These are phyloP conservation scores for Nemurella pictetii DNA, from an alignment of 2,888 invertebrate genomes.

Conservation along the genomic window DNA sequence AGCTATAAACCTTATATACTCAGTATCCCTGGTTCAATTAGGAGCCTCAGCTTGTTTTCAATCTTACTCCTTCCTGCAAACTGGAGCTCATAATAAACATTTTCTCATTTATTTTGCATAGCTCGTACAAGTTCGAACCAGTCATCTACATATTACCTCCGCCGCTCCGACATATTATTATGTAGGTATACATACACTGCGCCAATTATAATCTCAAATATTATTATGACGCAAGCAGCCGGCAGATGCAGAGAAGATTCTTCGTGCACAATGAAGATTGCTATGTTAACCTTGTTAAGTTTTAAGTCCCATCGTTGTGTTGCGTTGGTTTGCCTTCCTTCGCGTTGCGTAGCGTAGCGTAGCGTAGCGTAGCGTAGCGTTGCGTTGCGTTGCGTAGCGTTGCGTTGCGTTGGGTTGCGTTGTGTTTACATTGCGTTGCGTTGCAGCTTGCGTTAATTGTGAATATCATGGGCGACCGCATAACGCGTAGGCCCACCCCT, in stretches of 20 bases:
- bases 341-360: background rate
- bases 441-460: background rate
- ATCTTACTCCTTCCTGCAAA: too few relatives aligned
- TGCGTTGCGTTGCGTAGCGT: background rate
- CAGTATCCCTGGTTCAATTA: too few relatives aligned
- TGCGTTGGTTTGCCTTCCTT: background rate
- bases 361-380: background rate
- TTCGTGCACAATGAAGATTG: background rate
- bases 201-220: background rate
- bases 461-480: background rate
- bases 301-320: background rate
- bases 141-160: too few relatives aligned
- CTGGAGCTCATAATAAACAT: too few relatives aligned
- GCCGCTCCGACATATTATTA: too few relatives aligned
- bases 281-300: background rate
- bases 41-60: too few relatives aligned
- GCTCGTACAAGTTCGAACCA: too few relatives aligned
- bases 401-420: background rate
- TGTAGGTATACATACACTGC: too few relatives aligned
- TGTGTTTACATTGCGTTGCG: background rate
- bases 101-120: too few relatives aligned
- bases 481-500: background rate
- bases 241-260: too few relatives aligned
- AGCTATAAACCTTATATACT: too few relatives aligned
- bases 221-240: too few relatives aligned